phyloP scores from a whole-genome alignment of 2,888 invertebrate species.

The Pemphredon lugubris region DNA sequence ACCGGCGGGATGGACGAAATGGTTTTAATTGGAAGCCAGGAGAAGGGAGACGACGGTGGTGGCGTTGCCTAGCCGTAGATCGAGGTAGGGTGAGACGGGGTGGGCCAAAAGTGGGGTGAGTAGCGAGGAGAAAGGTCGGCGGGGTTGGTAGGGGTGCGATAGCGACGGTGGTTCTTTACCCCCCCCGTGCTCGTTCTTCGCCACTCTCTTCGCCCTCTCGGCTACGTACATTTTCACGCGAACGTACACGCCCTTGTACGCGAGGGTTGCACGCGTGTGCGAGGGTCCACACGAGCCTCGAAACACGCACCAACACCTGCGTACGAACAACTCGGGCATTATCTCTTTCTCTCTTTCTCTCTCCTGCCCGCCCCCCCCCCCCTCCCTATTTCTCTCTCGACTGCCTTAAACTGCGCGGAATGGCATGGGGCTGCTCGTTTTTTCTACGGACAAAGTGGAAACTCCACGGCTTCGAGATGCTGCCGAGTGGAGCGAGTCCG shows the following conservation, averaged over 20 bases:
- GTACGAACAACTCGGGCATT: constrained; percentile 17
- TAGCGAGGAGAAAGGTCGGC: constrained; percentile 8
- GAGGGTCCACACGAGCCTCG: constrained; percentile 4
- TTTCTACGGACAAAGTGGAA: constrained; percentile 40
- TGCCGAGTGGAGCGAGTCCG: background rate
- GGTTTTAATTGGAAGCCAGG: constrained; percentile 68
- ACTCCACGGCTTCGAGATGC: constrained; percentile 24
- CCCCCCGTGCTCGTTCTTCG: constrained; percentile 54
- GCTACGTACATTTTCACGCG: constrained; percentile 52
- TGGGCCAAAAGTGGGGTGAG: constrained; percentile 21
- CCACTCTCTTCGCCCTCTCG: constrained; percentile 25
- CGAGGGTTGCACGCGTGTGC: constrained; percentile 8
- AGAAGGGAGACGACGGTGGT: constrained; percentile 37
- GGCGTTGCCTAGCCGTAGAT: constrained; percentile 36
- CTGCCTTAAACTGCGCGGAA: constrained; percentile 43
- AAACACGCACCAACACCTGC: constrained; percentile 35
- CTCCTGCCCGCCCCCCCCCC: too few species aligned
- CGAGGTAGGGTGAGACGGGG: constrained; percentile 40
- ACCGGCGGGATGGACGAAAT: constrained; percentile 57
- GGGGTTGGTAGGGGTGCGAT: constrained; percentile 34
- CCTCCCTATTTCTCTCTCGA: too few species aligned
- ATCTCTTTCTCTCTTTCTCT: too few species aligned
- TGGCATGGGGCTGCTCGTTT: constrained; percentile 31
- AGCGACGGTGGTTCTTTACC: constrained; percentile 60
- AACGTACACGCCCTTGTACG: constrained; percentile 26